Base-by-base conservation (phyloP, 2,797 vertebrate species). In the Serranus cabrilla region DNA sequence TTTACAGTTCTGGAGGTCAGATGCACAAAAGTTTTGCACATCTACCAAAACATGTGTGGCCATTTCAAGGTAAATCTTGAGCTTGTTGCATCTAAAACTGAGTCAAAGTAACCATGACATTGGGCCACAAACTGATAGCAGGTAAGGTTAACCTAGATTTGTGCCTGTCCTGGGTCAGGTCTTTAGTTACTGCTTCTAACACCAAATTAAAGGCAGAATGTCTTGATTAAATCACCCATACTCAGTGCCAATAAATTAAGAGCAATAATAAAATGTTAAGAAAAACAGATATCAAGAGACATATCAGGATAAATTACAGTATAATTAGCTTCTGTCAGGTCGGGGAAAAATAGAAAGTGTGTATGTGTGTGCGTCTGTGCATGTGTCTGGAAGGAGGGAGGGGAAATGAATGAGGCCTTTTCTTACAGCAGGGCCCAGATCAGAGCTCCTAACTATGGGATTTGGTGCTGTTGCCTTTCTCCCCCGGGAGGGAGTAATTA, bases 381-480 rank as follows among this genome's bases (percentile, higher is more conserved):
- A 49, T 81, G 88, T 69, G 80, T 20, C 37, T 83, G 81, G 77
- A 85, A 55, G n/a, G 79, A 83, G 82, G 82, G 83, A 82, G 81
- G 81, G 78, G 81, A 90, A 86, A 93, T 94, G 91, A 95, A 94
- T 92, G 91, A 91, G 89, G 89, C 88, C 91, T 92, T 94, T 93
- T 91, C 91, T 93, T 93, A 85, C 89, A 92, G 91, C 89, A 87
- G 82, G 87, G 83, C 89, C 86, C 90, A 94, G 93, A 95, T 95
- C 93, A 93, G 92, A 94, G 91, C 93, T 92, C 86, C 92, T 93
- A 94, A 95, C 93, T 92, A 92, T 94, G 93, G 94, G 94, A 95
- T 95, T 95, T 95, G 87, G 93, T 93, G 93, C 90, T 92, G 92
- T 93, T 94, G 93, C 92, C 93, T 94, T 94, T 93, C 93, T 94